phyloP scores from a whole-genome alignment of 2,888 invertebrate genomes.

The Apotomis turbidana region DNA sequence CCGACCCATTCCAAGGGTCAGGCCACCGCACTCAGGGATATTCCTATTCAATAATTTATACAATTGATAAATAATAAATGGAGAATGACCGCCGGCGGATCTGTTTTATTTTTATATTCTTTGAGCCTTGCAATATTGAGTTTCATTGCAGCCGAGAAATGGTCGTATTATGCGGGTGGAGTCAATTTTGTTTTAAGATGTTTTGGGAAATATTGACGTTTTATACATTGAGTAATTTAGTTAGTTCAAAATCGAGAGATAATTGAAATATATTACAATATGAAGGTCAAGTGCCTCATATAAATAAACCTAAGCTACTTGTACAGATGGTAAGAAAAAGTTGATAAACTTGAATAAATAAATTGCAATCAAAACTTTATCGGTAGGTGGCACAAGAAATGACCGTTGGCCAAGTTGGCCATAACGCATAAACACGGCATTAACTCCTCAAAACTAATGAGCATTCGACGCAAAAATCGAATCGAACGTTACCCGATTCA shows the following conservation, averaged over 20 bases:
- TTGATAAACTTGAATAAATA: no score
- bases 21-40: slow-evolving; percentile 53
- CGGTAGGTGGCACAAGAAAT: not conserved
- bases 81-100: slow-evolving; percentile 50
- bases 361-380: no score
- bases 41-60: slow-evolving; percentile 80
- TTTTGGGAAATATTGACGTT: not conserved
- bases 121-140: slow-evolving; percentile 40
- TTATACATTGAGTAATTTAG: not conserved
- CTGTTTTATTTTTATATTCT: slow-evolving; percentile 64
- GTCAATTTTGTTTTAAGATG: slow-evolving; percentile 18
- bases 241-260: no score
- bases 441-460: slow-evolving; percentile 32
- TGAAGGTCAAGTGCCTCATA: no score
- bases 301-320: no score
- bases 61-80: slow-evolving; percentile 82
- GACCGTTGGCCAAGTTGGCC: not conserved
- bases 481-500: slow-evolving; percentile 53
- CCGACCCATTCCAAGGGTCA: slow-evolving; percentile 59
- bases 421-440: slow-evolving; percentile 25
- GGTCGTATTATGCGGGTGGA: slow-evolving; percentile 26
- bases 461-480: slow-evolving; percentile 31
- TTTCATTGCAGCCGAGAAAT: slow-evolving; percentile 21
- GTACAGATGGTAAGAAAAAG: no score
- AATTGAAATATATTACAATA: no score